Conservation (phyloP, 1,140 invertebrate genomes). For the Micrasema minimum region DNA sequence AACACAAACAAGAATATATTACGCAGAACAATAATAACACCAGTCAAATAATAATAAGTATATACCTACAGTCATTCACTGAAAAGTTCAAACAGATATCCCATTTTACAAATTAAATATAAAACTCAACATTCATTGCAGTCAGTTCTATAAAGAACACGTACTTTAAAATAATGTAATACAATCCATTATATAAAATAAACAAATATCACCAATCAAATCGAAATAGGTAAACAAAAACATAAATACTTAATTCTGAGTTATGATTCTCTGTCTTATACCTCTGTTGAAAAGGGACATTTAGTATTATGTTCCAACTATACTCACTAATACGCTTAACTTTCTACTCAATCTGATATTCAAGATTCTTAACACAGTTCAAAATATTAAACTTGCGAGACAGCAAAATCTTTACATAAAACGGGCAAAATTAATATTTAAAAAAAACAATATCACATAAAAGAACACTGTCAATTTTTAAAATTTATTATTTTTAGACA, state of each 20-base stretch:
- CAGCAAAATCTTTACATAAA: too few species aligned
- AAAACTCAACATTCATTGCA: slow-evolving; percentile 33
- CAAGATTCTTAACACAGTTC: too few species aligned
- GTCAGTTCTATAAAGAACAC: slow-evolving; percentile 28
- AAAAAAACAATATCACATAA: too few species aligned
- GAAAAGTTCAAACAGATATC: slow-evolving; percentile 7
- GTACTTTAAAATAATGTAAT: not conserved
- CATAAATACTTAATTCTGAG: not conserved
- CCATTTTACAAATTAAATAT: slow-evolving; percentile 14
- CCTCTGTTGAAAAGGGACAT: too few species aligned
- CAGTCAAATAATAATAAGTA: slow-evolving; percentile 23
- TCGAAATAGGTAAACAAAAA: slow-evolving; percentile 16
- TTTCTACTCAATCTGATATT: too few species aligned
- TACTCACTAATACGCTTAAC: too few species aligned
- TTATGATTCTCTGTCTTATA: too few species aligned
- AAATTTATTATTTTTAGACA: too few species aligned
- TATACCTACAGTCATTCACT: not conserved
- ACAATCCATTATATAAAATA: slow-evolving; percentile 9
- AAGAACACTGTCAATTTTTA: too few species aligned
- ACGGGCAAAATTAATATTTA: too few species aligned
- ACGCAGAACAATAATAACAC: slow-evolving; percentile 24
- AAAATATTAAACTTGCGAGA: too few species aligned
- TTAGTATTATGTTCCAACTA: too few species aligned
- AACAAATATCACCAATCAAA: slow-evolving; percentile 16
- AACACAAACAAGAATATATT: slow-evolving; percentile 28